phyloP scores from a whole-genome alignment of 37 sponge, comb jelly and placozoan species.

The Mnemiopsis leidyi region DNA sequence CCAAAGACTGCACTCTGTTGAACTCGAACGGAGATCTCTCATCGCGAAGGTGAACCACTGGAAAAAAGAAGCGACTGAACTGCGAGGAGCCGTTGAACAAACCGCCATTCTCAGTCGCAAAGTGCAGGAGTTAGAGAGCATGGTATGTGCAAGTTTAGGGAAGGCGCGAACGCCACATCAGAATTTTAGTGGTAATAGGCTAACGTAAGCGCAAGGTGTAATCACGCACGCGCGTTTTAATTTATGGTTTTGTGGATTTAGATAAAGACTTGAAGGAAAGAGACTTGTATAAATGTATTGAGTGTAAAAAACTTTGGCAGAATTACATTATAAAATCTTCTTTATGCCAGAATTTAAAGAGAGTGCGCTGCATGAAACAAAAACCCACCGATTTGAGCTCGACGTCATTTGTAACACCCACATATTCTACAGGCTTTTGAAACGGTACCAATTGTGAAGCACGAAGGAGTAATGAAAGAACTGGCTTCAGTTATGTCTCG shows the following conservation, averaged over 20 bases:
- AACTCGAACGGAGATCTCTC: neutral
- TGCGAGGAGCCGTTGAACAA: slow-evolving; percentile 55
- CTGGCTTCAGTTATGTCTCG: slow-evolving; percentile 36
- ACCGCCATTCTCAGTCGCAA: slow-evolving; percentile 43
- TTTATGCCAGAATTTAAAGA: too few relatives aligned
- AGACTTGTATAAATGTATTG: too few relatives aligned
- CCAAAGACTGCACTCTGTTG: slow-evolving; percentile 41
- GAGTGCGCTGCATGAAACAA: too few relatives aligned
- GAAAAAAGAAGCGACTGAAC: slow-evolving; percentile 26
- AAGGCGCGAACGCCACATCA: neutral
- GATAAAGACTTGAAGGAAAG: too few relatives aligned
- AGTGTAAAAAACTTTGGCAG: too few relatives aligned
- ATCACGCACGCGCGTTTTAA: neutral
- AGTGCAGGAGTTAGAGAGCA: slow-evolving; percentile 8
- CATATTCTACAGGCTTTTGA: slow-evolving; percentile 33
- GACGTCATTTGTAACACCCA: neutral
- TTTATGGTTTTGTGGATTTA: too few relatives aligned
- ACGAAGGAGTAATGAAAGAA: slow-evolving; percentile 59
- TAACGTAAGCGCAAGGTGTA: neutral
- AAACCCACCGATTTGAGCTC: too few relatives aligned
- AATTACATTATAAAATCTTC: too few relatives aligned
- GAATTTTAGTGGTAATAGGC: neutral
- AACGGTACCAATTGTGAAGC: slow-evolving; percentile 6
- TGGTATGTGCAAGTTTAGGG: neutral
- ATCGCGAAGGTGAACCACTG: slow-evolving; percentile 44